A percentile compares a stretch with the other conserved stretches of the same genome.
phyloP scores from a whole-genome alignment of 2,113 vertebrate genomes.

The Chaetodon trifascialis region DNA sequence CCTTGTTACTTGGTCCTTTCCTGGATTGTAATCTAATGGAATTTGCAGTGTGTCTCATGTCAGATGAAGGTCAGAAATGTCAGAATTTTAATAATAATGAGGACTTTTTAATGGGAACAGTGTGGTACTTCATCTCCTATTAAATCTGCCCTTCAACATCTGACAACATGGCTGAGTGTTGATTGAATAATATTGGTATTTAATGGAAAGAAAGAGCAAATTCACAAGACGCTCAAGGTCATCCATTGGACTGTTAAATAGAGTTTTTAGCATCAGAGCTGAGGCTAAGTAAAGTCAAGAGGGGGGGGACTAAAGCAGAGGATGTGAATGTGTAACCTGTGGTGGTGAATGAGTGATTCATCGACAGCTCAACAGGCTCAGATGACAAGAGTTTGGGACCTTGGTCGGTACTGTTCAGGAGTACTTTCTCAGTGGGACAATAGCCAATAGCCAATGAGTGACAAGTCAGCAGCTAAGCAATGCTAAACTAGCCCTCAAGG shows the following conservation, averaged over 20 bases:
- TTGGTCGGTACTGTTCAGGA: too few relatives aligned
- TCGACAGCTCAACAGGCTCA: too few relatives aligned
- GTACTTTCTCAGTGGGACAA: too few relatives aligned
- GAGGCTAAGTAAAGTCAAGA: background rate
- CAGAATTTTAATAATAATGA: constrained; percentile 52
- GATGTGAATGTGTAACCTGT: background rate
- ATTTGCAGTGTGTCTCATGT: constrained; percentile 30
- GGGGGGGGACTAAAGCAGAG: background rate
- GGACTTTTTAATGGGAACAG: constrained; percentile 52
- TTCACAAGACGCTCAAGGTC: constrained; percentile 14
- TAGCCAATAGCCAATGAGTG: too few relatives aligned
- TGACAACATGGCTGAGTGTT: constrained; percentile 7
- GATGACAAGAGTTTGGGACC: too few relatives aligned
- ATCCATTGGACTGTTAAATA: constrained; percentile 9
- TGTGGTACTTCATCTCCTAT: constrained; percentile 32
- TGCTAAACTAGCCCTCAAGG: too few relatives aligned
- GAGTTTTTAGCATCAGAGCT: background rate
- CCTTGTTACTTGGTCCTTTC: background rate
- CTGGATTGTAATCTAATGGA: constrained; percentile 5
- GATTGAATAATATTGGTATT: constrained; percentile 36
- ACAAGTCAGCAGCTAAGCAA: too few relatives aligned
- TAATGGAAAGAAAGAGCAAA: constrained; percentile 31
- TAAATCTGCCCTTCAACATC: constrained; percentile 60
- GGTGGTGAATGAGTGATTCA: too few relatives aligned
- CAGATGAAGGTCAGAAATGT: constrained; percentile 51